Base-by-base conservation (phyloP, 2,797 vertebrate genomes). In the Brachyrhaphis roseni region DNA sequence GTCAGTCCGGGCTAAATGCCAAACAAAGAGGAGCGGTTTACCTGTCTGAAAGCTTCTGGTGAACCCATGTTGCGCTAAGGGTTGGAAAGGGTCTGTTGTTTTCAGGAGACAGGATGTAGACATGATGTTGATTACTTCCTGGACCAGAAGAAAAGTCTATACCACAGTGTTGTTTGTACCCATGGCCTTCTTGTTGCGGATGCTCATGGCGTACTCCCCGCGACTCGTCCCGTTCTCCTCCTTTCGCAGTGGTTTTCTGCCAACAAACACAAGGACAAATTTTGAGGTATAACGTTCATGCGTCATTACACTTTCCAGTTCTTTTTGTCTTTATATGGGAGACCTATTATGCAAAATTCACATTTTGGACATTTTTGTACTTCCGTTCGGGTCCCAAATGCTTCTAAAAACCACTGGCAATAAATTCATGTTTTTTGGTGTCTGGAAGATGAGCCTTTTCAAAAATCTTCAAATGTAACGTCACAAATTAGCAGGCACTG, bases 241-340 rank as follows among this genome's bases (percentile, higher is more conserved):
- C 91, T 98, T 99, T 74, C 97, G 96, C 91, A 98, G 95, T 80
- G 98, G 97, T 98, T 99, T 99, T 97, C 98, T 99, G 96, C 1
- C 34, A 85, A 90, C 12, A 92, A 88, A 88, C 74, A 83, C 85
- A 80, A 91, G 81, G 49, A 78, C 62, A 66, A 84, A 78, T 85
- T 83, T 49, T 59, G 78, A 72, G 78, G 83, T 26, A 46, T 43
- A 73, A 66, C 31, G 47, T 80, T 78, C 47, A 20, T 85, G 77
- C 53, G 78, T 79, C 82, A 92, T 91, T 92, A 91, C 89, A 87
- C 57, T 86, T 90, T 91, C 71, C 70, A 46, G 84, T 85, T 85
- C 82, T 79, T 86, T 87, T 92, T 89, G 93, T 89, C 90, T 93
- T 34, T 26, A 1, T 53, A 26, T 8, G 51, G 23, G 23, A 53